Percentiles rank a stretch among this genome's conserved stretches.
These are phyloP conservation scores for Dyspetes luteomarginatus DNA, from an alignment of 2,888 invertebrate genomes.

Conservation along the genomic window DNA sequence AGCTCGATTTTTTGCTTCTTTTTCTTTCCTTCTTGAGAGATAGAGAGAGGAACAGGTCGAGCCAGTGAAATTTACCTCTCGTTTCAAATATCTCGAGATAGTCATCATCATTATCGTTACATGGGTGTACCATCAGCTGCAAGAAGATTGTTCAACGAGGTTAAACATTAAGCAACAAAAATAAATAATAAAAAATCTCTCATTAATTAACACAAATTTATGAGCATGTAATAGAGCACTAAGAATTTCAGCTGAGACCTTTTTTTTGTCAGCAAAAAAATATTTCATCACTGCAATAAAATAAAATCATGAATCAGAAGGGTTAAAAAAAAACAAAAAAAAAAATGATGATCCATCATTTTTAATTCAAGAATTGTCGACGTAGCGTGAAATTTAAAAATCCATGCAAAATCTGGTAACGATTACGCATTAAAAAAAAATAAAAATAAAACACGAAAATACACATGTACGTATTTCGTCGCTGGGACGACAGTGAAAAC, in stretches of 20 bases:
- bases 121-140: no score
- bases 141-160: no score
- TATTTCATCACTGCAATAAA: background rate
- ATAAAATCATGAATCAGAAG: background rate
- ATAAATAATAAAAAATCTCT: no score
- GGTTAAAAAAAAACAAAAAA: background rate
- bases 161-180: no score
- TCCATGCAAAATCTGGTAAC: constrained; percentile 15
- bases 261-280: background rate
- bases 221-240: no score
- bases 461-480: background rate
- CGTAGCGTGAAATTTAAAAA: background rate
- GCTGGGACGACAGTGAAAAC: background rate
- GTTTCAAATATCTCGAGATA: constrained; percentile 39
- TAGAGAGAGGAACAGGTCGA: constrained; percentile 30
- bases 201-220: no score
- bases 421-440: constrained; percentile 22
- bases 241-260: background rate
- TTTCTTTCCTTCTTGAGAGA: constrained; percentile 1
- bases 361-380: background rate
- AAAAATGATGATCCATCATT: background rate
- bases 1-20: constrained; percentile 63
- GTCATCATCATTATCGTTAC: constrained; percentile 37
- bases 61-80: constrained; percentile 59
- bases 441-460: constrained; percentile 9